phyloP scores from a whole-genome alignment of 2,797 vertebrate species.

The Periparus ater region DNA sequence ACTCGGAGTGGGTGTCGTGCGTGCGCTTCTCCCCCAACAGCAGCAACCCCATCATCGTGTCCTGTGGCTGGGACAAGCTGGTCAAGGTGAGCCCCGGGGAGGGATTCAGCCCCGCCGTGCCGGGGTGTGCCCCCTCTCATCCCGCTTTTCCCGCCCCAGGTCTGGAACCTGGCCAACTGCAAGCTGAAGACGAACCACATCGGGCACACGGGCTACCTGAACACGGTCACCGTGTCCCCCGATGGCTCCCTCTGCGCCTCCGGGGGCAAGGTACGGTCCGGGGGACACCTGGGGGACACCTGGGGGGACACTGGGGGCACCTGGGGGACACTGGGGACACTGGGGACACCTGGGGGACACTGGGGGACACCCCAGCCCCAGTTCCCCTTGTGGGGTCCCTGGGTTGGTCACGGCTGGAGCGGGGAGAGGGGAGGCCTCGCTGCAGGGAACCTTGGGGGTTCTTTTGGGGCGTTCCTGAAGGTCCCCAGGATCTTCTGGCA shows the following conservation, averaged over 20 bases:
- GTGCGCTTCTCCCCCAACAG: constrained; percentile 96
- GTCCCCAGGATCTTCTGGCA: neutral
- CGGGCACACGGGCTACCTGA: constrained; percentile 94
- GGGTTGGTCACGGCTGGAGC: neutral
- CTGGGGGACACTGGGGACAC: no score
- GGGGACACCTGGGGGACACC: neutral
- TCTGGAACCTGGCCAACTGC: constrained; percentile 88
- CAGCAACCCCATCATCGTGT: constrained; percentile 97
- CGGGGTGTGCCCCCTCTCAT: no score
- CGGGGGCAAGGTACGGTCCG: constrained; percentile 87
- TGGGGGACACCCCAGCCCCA: no score
- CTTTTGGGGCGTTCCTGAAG: neutral
- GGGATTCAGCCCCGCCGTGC: rapidly evolving
- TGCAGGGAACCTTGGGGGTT: no score
- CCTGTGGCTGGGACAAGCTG: constrained; percentile 95
- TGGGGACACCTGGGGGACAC: neutral
- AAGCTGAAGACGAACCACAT: constrained; percentile 99
- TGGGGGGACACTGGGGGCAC: no score
- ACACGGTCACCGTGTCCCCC: constrained; percentile 94
- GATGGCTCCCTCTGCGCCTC: constrained; percentile 97
- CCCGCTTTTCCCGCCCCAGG: neutral
- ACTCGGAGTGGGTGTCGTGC: constrained; percentile 92
- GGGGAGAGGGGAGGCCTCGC: no score
- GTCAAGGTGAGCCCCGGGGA: constrained; percentile 82
- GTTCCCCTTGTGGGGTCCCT: no score